These are phyloP conservation scores for Diachrysia chrysitis DNA, from an alignment of 2,888 invertebrate genomes.

Conservation along the genomic window DNA sequence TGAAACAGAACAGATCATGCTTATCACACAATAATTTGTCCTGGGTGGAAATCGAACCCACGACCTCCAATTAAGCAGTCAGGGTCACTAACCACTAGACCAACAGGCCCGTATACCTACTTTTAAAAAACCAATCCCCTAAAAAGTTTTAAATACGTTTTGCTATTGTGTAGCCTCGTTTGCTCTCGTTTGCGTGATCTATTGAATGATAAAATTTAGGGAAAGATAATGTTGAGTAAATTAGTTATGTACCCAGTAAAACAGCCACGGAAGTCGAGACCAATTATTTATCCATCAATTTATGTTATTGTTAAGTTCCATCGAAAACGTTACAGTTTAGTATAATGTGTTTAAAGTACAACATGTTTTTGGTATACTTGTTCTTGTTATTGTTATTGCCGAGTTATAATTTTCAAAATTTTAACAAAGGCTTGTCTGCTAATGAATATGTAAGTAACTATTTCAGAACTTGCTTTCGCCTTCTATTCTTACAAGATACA, in stretches of 20 bases:
- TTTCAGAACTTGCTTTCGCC: too few species aligned
- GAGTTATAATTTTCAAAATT: background rate
- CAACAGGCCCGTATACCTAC: too few species aligned
- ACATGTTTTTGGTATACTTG: background rate
- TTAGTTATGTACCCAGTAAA: background rate
- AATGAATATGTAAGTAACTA: background rate
- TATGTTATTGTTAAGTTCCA: background rate
- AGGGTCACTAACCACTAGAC: too few species aligned
- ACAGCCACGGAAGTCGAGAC: background rate
- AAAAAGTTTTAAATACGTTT: too few species aligned
- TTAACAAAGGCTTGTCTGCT: background rate
- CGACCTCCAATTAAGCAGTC: too few species aligned
- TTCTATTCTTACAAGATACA: too few species aligned
- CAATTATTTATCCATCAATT: background rate
- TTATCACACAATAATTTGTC: too few species aligned
- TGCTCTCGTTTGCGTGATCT: background rate
- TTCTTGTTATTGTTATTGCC: background rate
- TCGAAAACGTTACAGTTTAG: background rate
- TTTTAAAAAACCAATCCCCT: too few species aligned
- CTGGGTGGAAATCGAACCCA: too few species aligned
- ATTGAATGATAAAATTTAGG: background rate
- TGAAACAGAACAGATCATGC: too few species aligned
- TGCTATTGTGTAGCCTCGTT: too few species aligned
- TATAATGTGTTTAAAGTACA: background rate
- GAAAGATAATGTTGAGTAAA: background rate